These are phyloP conservation scores for Rhysida immarginata DNA, from an alignment of 1,140 invertebrate species.

Conservation along the genomic window DNA sequence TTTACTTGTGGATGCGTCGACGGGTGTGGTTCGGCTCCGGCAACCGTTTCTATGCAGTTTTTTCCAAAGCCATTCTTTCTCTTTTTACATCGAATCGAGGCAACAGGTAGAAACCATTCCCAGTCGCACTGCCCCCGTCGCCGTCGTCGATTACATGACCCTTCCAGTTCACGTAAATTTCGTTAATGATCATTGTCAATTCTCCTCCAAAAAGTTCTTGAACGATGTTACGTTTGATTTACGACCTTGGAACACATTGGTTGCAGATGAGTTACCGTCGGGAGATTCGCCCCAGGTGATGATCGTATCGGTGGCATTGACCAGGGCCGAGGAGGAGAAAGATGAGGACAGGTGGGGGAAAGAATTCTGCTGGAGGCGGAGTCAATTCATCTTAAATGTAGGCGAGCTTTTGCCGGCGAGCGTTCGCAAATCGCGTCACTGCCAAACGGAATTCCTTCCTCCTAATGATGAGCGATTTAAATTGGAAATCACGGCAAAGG, in stretches of 20 bases:
- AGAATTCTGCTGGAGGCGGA: slow-evolving; percentile 47
- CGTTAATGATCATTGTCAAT: slow-evolving; percentile 46
- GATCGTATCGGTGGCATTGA: slow-evolving; percentile 17
- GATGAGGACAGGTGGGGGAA: slow-evolving; percentile 3
- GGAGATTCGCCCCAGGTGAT: no score
- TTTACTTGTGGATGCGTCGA: slow-evolving; percentile 52
- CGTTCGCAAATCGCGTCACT: slow-evolving; percentile 52
- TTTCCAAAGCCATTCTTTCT: slow-evolving; percentile 66
- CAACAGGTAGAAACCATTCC: slow-evolving; percentile 22
- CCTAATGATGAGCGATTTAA: slow-evolving; percentile 59
- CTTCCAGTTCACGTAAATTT: slow-evolving; percentile 59
- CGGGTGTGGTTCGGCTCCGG: slow-evolving; percentile 54
- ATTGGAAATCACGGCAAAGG: slow-evolving; percentile 57
- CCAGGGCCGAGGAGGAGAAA: slow-evolving; percentile 14
- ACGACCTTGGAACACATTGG: no score
- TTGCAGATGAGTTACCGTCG: no score
- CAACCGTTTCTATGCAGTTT: slow-evolving; percentile 56
- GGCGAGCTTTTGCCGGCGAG: slow-evolving; percentile 55
- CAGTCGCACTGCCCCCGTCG: slow-evolving; percentile 41
- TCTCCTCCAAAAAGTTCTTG: slow-evolving; percentile 37
- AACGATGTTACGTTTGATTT: no score
- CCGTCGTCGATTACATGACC: slow-evolving; percentile 68
- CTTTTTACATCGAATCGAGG: slow-evolving; percentile 67
- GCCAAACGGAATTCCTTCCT: slow-evolving; percentile 45
- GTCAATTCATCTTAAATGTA: slow-evolving; percentile 60